A percentile compares a stretch with the other conserved stretches of the same genome.
phyloP scores from a whole-genome alignment of 2,113 vertebrate species.

The Ciconia boyciana region DNA sequence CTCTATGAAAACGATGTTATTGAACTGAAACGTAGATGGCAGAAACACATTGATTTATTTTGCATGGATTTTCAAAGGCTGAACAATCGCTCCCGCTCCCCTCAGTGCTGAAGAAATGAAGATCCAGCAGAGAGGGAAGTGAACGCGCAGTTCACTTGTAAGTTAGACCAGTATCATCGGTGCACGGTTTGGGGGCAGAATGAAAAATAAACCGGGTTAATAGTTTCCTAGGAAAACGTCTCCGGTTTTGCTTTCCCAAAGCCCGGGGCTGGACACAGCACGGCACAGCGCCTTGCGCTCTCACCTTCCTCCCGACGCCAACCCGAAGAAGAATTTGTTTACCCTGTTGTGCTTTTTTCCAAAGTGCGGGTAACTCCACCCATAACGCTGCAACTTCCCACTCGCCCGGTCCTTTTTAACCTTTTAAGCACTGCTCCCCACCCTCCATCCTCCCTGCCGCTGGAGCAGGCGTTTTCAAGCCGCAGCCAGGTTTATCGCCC shows the following conservation, averaged over 20 bases:
- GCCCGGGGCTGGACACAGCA: not conserved
- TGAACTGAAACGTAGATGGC: constrained; percentile 63
- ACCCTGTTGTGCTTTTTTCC: constrained; percentile 33
- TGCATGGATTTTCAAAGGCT: constrained; percentile 39
- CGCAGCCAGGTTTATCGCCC: constrained; percentile 16
- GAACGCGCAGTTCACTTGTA: not conserved
- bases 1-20: constrained; percentile 63
- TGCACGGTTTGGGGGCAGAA: not conserved
- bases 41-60: constrained; percentile 65
- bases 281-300: not conserved
- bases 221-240: not conserved
- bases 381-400: constrained; percentile 48
- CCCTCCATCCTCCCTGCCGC: not conserved
- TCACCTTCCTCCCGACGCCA: constrained; percentile 30
- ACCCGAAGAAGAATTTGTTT: constrained; percentile 53
- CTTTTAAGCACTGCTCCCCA: constrained; percentile 54
- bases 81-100: not conserved
- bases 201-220: not conserved
- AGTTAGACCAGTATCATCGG: not conserved
- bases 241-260: not conserved
- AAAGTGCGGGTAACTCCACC: constrained; percentile 59
- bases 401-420: constrained; percentile 56
- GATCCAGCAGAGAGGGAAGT: constrained; percentile 8
- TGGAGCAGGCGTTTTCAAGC: not conserved
- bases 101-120: constrained; percentile 27